Conservation (phyloP, 2,113 vertebrate genomes). For the Eurypyga helias region DNA sequence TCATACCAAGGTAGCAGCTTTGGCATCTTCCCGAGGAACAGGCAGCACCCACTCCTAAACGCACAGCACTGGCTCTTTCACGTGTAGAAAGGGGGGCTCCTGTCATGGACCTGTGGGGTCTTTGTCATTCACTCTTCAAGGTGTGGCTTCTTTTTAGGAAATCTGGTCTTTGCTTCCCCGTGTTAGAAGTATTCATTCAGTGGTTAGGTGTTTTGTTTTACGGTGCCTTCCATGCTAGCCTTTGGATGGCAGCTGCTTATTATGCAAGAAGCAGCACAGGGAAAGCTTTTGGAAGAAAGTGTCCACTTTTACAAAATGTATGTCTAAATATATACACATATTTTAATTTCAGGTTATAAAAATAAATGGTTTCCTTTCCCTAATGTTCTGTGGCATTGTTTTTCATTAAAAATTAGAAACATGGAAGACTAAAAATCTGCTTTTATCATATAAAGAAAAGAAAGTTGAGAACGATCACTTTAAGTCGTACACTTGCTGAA, state of each 20-base stretch:
- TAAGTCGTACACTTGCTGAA: conserved; percentile 61
- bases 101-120: not conserved
- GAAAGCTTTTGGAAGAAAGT: not conserved
- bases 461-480: conserved; percentile 57
- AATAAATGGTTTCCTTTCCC: conserved; percentile 49
- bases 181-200: not conserved
- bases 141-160: not conserved
- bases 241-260: not conserved
- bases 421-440: conserved; percentile 46
- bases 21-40: not conserved
- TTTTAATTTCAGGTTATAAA: conserved; percentile 59
- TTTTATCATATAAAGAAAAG: conserved; percentile 56
- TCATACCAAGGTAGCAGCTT: not conserved
- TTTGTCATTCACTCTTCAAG: not conserved
- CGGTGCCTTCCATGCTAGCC: not conserved
- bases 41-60: not conserved
- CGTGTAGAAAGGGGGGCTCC: not conserved
- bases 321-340: conserved; percentile 27
- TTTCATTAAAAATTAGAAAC: conserved; percentile 63
- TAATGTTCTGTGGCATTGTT: conserved; percentile 58
- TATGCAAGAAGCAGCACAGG: not conserved
- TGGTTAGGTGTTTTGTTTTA: not conserved
- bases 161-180: not conserved
- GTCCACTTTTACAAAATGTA: not conserved
- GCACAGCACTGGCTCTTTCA: not conserved